Evolutionary conservation across 2,888 invertebrate species (phyloP).

Genomic region (Eulithis prunata): DNA sequence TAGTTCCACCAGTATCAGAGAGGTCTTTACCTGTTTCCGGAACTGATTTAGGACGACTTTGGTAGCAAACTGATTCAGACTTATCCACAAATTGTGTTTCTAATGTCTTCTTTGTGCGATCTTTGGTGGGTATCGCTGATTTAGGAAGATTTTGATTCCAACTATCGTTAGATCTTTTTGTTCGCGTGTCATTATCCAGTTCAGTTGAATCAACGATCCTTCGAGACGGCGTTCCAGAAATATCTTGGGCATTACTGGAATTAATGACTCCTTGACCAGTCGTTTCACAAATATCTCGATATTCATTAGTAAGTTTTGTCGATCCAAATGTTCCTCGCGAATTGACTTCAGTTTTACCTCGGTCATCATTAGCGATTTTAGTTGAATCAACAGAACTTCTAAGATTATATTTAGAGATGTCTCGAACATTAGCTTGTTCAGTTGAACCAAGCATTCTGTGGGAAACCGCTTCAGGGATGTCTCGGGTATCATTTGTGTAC

Average conservation of each 20-base stretch:
- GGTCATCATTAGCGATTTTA: not conserved
- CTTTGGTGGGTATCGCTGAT: not conserved
- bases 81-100: not conserved
- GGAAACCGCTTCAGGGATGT: too few species aligned
- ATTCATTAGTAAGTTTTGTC: too few species aligned
- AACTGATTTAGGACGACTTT: slow-evolving; percentile 7
- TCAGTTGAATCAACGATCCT: not conserved
- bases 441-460: too few species aligned
- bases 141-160: not conserved
- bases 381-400: not conserved
- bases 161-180: not conserved
- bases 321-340: too few species aligned
- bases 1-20: not conserved
- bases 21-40: not conserved
- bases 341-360: too few species aligned
- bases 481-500: not conserved
- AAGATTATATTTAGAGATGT: too few species aligned
- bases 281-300: not conserved
- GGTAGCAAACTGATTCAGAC: not conserved
- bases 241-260: not conserved
- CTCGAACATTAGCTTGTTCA: too few species aligned
- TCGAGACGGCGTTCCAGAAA: not conserved
- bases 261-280: not conserved
- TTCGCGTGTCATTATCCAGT: not conserved
- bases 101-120: not conserved